Conservation (phyloP, 2,888 invertebrate genomes). For the Amphipyra berbera region DNA sequence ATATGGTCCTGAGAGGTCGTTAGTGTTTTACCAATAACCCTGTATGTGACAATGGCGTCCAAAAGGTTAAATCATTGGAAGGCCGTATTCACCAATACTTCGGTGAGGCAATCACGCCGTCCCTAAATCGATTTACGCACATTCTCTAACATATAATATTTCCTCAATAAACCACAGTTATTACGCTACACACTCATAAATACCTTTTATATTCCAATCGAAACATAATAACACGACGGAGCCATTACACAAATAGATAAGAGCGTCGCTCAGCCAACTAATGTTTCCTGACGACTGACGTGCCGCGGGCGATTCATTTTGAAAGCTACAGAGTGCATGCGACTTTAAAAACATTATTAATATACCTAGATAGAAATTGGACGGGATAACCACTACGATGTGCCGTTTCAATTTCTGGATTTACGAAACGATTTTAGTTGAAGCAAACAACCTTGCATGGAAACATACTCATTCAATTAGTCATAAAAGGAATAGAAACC, state of each 20-base stretch:
- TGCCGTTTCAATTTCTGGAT: constrained; percentile 4
- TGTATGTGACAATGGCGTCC: too few species aligned
- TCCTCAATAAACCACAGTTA: constrained; percentile 37
- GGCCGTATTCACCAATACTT: background rate
- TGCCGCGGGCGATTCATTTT: constrained; percentile 22
- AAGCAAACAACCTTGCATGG: too few species aligned
- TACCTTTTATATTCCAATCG: constrained; percentile 42
- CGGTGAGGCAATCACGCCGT: constrained; percentile 9
- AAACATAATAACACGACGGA: constrained; percentile 20
- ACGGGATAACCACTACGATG: background rate
- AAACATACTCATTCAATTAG: too few species aligned
- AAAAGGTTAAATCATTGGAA: constrained; percentile 1
- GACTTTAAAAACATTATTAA: background rate
- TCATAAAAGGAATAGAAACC: too few species aligned
- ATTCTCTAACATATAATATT: constrained; percentile 13
- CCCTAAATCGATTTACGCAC: constrained; percentile 1
- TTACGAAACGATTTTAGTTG: background rate
- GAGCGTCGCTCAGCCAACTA: constrained; percentile 23
- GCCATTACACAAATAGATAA: constrained; percentile 37
- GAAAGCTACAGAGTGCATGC: background rate
- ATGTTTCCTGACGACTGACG: constrained; percentile 38
- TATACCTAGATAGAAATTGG: background rate
- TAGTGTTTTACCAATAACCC: too few species aligned
- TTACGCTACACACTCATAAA: constrained; percentile 32
- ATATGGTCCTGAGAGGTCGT: too few species aligned